These are phyloP conservation scores for Goniozus legneri DNA, from an alignment of 1,140 invertebrate genomes.

Conservation along the genomic window DNA sequence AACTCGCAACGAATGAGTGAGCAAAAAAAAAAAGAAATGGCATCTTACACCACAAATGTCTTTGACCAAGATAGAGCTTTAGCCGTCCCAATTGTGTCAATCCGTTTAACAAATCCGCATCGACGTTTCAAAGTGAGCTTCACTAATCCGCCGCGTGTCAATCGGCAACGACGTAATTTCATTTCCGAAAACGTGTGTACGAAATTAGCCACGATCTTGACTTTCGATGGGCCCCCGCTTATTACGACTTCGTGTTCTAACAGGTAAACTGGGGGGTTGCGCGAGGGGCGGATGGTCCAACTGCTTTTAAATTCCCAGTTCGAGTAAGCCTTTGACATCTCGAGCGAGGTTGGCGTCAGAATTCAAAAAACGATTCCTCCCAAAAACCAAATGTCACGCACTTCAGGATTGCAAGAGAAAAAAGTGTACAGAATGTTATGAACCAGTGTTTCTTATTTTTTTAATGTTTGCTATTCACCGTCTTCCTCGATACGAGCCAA, in stretches of 20 bases:
- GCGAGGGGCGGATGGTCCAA: conserved; percentile 22
- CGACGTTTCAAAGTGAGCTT: conserved; percentile 28
- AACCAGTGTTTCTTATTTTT: no score
- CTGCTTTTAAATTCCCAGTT: conserved; percentile 26
- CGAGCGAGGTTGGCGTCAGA: conserved; percentile 9
- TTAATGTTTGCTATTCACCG: no score
- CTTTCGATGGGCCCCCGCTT: conserved; percentile 17
- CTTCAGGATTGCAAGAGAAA: not conserved
- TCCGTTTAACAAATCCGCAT: conserved; percentile 14
- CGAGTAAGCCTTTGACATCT: conserved; percentile 23
- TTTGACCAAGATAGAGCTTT: conserved; percentile 17
- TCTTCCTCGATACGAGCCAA: no score
- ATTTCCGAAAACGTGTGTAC: conserved; percentile 25
- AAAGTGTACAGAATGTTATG: no score
- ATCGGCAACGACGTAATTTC: conserved; percentile 7
- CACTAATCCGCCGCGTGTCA: conserved; percentile 28
- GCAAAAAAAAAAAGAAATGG: not conserved
- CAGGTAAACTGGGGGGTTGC: conserved; percentile 17
- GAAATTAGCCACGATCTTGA: conserved; percentile 34
- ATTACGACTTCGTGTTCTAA: conserved; percentile 37
- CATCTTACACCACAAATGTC: conserved; percentile 19
- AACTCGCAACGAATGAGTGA: no score
- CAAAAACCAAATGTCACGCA: not conserved
- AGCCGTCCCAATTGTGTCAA: conserved; percentile 13
- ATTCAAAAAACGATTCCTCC: not conserved